Evolutionary conservation across 2,888 invertebrate species (phyloP).

Genomic region (Flexamia atlantica): DNA sequence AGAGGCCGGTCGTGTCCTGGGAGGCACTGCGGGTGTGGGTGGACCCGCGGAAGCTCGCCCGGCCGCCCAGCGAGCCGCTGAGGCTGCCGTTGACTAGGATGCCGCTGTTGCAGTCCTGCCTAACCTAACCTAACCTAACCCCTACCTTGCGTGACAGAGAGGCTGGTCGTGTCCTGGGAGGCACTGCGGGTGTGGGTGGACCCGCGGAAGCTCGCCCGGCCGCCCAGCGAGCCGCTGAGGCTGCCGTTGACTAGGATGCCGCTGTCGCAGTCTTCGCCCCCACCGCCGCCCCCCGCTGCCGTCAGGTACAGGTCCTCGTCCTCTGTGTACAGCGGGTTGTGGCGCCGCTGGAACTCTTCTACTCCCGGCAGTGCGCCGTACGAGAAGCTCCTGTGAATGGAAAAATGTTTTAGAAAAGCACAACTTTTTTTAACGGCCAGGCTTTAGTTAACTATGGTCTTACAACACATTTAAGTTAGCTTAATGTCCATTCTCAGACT

Average conservation of each 20-base stretch:
- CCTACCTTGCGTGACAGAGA: constrained; percentile 36
- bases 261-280: constrained; percentile 84
- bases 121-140: no score
- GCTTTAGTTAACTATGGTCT: no score
- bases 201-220: constrained; percentile 72
- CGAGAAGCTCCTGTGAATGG: constrained; percentile 80
- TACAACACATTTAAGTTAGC: no score
- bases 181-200: constrained; percentile 67
- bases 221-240: constrained; percentile 82
- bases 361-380: constrained; percentile 86
- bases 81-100: no score
- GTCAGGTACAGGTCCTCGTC: constrained; percentile 73
- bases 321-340: constrained; percentile 81
- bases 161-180: constrained; percentile 68
- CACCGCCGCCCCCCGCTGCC: constrained; percentile 78
- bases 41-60: no score
- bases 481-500: no score
- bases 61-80: no score
- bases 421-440: no score
- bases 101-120: no score
- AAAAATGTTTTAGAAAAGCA: no score
- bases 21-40: no score
- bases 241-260: constrained; percentile 87
- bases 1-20: no score
- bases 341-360: constrained; percentile 80